Evolutionary conservation across 1,140 invertebrate genomes (phyloP), one percentile per base, ranked within the genome.

Genomic region (Drosophila takahashii): DNA sequence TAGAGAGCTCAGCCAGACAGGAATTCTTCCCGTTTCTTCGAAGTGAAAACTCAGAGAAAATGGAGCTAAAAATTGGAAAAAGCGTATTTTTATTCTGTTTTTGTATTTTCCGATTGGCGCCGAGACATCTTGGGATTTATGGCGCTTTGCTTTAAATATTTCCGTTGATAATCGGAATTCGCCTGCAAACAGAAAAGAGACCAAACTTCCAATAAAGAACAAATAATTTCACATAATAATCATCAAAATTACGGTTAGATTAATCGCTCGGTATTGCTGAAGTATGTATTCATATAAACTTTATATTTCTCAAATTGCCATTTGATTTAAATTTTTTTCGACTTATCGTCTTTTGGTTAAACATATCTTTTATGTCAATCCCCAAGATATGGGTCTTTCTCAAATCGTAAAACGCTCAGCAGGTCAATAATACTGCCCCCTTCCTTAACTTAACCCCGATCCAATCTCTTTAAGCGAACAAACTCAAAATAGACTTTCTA

Each of bases 51-150:
- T n/a, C 26, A 47, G 56, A 45, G 41, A 56, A 74, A 66, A 71
- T 41, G 41, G 66, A 76, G 56, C 61, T 69, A 51, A 62, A 70
- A 65, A 66, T 64, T 77, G 72, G 61, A 62, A 74, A 74, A 74
- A 39, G 45, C 42, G 47, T 61, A 66, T 76, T 62, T 73, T 58
- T 66, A 32, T 50, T 47, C 34, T 32, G 27, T 50, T 74, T 27
- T 50, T 56, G 15, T 60, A 47, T 70, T 77, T 81, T 67, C 15
- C n/a, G 58, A 36, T 39, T 69, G 52, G 45, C 50, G 50, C 58
- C 45, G 58, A 64, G 57, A 77, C 73, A 73, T 77, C 65, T 81
- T 78, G 70, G 79, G 79, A 83, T 83, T 83, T 83, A 83, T 79
- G 74, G 59, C 51, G 70, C 70, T 60, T 66, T 61, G 53, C 37